Percentiles rank a stretch among this genome's conserved stretches.
phyloP scores from a whole-genome alignment of 2,113 vertebrate species.

The Amazona vittata region DNA sequence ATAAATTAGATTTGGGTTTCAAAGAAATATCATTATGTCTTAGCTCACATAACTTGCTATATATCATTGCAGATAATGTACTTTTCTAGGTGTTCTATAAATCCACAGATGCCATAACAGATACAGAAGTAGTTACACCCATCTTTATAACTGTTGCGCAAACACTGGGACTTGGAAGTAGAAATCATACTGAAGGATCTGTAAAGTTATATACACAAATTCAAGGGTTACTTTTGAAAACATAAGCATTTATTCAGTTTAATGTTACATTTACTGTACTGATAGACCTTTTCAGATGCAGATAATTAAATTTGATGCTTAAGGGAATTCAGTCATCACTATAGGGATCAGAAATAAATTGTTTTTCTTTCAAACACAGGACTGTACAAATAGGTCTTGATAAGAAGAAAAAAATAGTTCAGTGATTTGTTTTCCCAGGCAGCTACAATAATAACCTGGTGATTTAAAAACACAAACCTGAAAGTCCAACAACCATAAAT shows the following conservation, averaged over 20 bases:
- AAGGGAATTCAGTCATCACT: background rate
- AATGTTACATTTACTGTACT: background rate
- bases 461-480: background rate
- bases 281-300: background rate
- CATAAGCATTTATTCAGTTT: background rate
- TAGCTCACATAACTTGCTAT: background rate
- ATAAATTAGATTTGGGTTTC: background rate
- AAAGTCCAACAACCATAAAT: background rate
- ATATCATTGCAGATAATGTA: background rate
- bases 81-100: background rate
- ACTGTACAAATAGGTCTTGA: background rate
- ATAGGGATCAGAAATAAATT: background rate
- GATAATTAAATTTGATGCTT: background rate
- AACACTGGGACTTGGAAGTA: background rate
- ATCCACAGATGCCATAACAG: background rate
- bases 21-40: background rate
- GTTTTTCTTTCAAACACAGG: background rate
- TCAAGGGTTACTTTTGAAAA: background rate
- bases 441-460: background rate
- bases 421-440: background rate
- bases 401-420: background rate
- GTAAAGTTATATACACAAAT: background rate
- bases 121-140: background rate
- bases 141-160: background rate
- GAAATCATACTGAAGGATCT: background rate